Evolutionary conservation across 2,797 vertebrate species (phyloP), one percentile per base, ranked within the genome.

Genomic region (Lithobates sylvaticus): DNA sequence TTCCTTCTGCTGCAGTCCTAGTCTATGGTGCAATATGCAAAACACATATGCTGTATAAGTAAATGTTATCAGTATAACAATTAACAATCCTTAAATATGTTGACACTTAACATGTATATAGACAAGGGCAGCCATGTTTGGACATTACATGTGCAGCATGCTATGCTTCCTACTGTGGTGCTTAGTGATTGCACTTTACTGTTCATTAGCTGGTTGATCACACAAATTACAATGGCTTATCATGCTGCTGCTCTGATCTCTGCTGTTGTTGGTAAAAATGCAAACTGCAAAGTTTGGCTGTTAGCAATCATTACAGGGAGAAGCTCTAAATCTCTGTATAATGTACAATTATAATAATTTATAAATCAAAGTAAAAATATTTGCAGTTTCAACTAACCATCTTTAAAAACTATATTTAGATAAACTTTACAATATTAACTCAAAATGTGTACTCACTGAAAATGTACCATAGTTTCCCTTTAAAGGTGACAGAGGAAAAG

Each of bases 401-500:
- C 16, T 18, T 18, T 13, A 54, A 54, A 54, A 23, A 61, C 61
- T 18, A 50, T 23, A 44, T n/a, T 67, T 6, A 26, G 34, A 15
- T 16, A 89, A 88, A 88, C 70, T 91, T 88, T 83, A 85, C 72
- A 67, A 67, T 29, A 10, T 12, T 12, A 12, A 29, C 1, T 12
- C 10, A 67, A 67, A 67, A 67, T 26, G 12, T 61, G 21, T 61
- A 61, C 21, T 16, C 16, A 65, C 23, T 65, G n/a, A 65, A 65
- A n/a, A 26, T 26, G 26, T n/a, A 67, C 10, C 13, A 12, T 67
- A 67, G 65, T 67, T 67, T 29, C 65, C 90, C 95, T 94, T 93
- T 91, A 94, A 94, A 95, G 94, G 94, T 92, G 94, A 91, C 90
- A 86, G 92, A 94, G 93, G 92, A 94, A 93, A 91, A 90, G 90